Conservation (phyloP, 1,140 invertebrate genomes). For the Musca domestica region DNA sequence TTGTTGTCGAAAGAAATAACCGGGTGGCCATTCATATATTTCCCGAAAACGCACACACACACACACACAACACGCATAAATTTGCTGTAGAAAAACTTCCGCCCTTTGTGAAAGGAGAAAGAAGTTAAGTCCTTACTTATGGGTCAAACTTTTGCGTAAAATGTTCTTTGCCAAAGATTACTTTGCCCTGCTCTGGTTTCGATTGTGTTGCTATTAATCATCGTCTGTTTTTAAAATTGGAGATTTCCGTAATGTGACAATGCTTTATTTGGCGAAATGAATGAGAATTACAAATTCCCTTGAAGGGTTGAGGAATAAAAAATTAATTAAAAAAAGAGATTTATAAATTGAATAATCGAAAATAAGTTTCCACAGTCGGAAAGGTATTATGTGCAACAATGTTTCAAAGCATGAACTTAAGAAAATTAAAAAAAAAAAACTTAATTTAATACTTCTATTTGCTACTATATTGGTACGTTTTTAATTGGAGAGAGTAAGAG, state of each 20-base stretch:
- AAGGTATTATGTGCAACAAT: too few species aligned
- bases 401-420: too few species aligned
- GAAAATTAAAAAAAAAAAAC: too few species aligned
- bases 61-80: not conserved
- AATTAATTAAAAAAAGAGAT: not conserved
- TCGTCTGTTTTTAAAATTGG: constrained; percentile 6
- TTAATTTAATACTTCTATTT: too few species aligned
- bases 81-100: too few species aligned
- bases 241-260: constrained; percentile 8
- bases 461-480: too few species aligned
- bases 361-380: too few species aligned
- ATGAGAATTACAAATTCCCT: not conserved
- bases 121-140: constrained; percentile 11
- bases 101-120: not conserved
- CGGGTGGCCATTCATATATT: too few species aligned
- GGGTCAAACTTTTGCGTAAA: too few species aligned
- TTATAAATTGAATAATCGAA: too few species aligned
- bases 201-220: constrained; percentile 11
- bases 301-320: not conserved
- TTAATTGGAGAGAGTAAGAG: too few species aligned
- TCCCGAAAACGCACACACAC: too few species aligned
- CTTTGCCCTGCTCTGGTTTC: not conserved
- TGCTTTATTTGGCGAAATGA: constrained; percentile 1
- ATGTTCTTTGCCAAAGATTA: not conserved
- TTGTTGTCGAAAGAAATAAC: not conserved